phyloP scores from a whole-genome alignment of 1,140 invertebrate genomes.

The Monomorium pharaonis region DNA sequence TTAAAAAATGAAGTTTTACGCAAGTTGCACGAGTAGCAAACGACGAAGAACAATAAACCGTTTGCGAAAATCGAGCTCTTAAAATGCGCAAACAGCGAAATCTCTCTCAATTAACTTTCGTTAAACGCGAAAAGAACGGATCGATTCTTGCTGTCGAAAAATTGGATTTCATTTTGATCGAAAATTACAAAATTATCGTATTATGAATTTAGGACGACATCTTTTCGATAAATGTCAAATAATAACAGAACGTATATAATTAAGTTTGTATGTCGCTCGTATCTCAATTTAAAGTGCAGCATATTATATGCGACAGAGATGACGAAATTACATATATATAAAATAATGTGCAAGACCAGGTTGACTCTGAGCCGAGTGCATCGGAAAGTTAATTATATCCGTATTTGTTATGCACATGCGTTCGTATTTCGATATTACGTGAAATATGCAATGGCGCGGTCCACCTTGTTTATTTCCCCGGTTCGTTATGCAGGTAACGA shows the following conservation, averaged over 20 bases:
- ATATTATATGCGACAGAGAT: neutral
- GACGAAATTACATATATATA: neutral
- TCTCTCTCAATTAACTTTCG: neutral
- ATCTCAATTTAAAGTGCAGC: neutral
- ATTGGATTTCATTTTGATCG: neutral
- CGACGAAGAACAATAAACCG: neutral
- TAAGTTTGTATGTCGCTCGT: neutral
- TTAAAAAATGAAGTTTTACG: neutral
- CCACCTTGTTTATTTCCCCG: constrained; percentile 11
- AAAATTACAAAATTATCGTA: neutral
- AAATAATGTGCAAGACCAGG: neutral
- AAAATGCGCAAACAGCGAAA: neutral
- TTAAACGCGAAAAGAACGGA: neutral
- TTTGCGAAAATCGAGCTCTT: neutral
- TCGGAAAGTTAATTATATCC: neutral
- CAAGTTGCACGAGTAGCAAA: neutral
- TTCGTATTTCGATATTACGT: neutral
- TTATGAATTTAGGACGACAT: neutral
- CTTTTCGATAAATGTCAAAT: no score
- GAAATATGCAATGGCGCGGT: constrained; percentile 18
- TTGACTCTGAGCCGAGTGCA: neutral
- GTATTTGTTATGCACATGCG: neutral
- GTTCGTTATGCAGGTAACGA: neutral
- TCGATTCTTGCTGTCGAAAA: neutral
- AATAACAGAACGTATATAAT: neutral